A percentile compares a stretch with the other conserved stretches of the same genome.
Evolutionary conservation across 2,113 vertebrate genomes (phyloP).

Genomic region (Vidua macroura): DNA sequence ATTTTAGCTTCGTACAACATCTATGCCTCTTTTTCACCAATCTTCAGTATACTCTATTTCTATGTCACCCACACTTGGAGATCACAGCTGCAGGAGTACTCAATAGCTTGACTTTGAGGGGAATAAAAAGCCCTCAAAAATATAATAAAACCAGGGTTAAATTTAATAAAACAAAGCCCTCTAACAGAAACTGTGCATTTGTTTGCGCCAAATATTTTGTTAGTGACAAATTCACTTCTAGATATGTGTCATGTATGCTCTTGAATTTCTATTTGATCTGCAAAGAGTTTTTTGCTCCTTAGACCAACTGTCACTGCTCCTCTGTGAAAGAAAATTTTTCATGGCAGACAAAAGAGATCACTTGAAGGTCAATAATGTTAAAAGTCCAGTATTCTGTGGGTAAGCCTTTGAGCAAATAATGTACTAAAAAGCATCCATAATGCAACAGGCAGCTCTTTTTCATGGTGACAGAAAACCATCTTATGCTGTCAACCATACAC

Average conservation of each 20-base stretch:
- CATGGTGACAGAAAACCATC: background rate
- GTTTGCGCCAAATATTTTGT: background rate
- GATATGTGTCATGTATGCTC: background rate
- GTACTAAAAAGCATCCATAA: background rate
- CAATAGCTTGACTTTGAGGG: background rate
- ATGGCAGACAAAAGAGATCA: background rate
- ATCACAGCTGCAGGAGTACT: background rate
- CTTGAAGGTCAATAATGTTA: background rate
- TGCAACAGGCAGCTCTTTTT: background rate
- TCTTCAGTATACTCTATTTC: background rate
- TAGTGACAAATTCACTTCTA: background rate
- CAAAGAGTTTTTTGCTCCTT: background rate
- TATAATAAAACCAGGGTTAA: background rate
- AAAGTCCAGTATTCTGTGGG: background rate
- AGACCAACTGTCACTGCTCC: background rate
- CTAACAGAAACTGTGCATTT: background rate
- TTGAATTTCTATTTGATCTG: background rate
- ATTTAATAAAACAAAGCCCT: background rate
- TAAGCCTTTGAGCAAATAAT: background rate
- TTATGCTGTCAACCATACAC: background rate
- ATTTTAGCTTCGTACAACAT: background rate
- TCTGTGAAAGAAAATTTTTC: background rate
- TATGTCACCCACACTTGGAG: background rate
- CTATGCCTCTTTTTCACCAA: background rate
- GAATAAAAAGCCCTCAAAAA: rapidly evolving